These are phyloP conservation scores for Polyergus mexicanus DNA, from an alignment of 1,140 invertebrate species.

Conservation along the genomic window DNA sequence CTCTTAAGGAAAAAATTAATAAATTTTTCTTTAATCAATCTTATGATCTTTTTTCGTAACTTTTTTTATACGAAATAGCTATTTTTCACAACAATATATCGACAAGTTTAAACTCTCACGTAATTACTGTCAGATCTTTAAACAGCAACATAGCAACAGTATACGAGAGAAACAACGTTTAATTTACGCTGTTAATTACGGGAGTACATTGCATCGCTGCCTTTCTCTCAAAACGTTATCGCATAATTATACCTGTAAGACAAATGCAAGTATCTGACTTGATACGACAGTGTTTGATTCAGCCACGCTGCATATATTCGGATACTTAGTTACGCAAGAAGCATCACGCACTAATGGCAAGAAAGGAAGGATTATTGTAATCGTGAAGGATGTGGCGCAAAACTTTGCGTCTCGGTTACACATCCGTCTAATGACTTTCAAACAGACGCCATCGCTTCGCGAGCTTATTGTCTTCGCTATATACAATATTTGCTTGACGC, in stretches of 20 bases:
- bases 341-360: slow-evolving; percentile 3
- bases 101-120: not conserved
- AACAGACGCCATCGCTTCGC: slow-evolving; percentile 1
- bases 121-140: not conserved
- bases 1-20: not conserved
- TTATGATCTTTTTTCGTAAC: not conserved
- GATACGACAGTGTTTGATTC: slow-evolving; percentile 24
- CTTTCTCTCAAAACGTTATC: slow-evolving; percentile 35
- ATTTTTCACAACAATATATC: not conserved
- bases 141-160: not conserved
- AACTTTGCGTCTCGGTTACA: slow-evolving; percentile 1
- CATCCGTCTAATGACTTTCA: slow-evolving; percentile 45
- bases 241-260: slow-evolving; percentile 1
- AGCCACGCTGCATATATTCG: not conserved
- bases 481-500: not conserved
- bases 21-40: not conserved
- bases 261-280: slow-evolving; percentile 16
- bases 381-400: slow-evolving; percentile 41
- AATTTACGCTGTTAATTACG: slow-evolving; percentile 31
- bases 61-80: not conserved
- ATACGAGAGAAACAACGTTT: not conserved
- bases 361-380: slow-evolving; percentile 41
- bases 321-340: slow-evolving; percentile 2
- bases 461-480: not conserved
- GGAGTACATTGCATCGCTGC: slow-evolving; percentile 8